Percentiles rank a stretch among this genome's conserved stretches.
Conservation (phyloP, 2,888 invertebrate genomes). For the Andrena camellia region DNA sequence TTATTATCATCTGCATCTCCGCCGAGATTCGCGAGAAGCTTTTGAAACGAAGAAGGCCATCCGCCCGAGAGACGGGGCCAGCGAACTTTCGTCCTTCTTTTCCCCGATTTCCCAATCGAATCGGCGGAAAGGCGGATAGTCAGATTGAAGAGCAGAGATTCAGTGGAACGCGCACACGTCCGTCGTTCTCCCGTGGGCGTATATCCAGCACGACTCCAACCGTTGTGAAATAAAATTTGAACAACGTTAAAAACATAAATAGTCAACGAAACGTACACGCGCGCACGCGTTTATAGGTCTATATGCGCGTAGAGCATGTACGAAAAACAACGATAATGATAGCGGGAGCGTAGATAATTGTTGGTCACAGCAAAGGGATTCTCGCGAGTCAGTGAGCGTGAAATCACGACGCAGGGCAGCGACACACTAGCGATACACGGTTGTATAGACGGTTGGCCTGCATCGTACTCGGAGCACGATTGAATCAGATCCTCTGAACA, state of each 20-base stretch:
- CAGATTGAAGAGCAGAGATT: too few species aligned
- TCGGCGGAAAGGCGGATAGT: too few species aligned
- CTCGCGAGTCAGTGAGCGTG: constrained; percentile 41
- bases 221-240: constrained; percentile 46
- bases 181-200: too few species aligned
- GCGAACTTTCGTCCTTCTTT: background rate
- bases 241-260: constrained; percentile 46
- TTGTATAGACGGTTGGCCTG: constrained; percentile 18
- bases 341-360: background rate
- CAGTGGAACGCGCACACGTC: too few species aligned
- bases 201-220: constrained; percentile 8
- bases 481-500: constrained; percentile 67
- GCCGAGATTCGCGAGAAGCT: constrained; percentile 67
- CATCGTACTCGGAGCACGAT: constrained; percentile 58
- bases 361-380: constrained; percentile 35
- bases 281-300: background rate
- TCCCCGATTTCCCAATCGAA: too few species aligned
- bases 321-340: constrained; percentile 32
- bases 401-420: background rate
- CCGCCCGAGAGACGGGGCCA: constrained; percentile 1
- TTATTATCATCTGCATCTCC: constrained; percentile 9
- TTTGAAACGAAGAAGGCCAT: constrained; percentile 38
- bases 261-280: too few species aligned
- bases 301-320: constrained; percentile 9
- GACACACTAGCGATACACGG: background rate